Percentiles rank a stretch among this genome's conserved stretches.
Evolutionary conservation across 2,888 invertebrate genomes (phyloP).

Genomic region (Acronicta leporina): DNA sequence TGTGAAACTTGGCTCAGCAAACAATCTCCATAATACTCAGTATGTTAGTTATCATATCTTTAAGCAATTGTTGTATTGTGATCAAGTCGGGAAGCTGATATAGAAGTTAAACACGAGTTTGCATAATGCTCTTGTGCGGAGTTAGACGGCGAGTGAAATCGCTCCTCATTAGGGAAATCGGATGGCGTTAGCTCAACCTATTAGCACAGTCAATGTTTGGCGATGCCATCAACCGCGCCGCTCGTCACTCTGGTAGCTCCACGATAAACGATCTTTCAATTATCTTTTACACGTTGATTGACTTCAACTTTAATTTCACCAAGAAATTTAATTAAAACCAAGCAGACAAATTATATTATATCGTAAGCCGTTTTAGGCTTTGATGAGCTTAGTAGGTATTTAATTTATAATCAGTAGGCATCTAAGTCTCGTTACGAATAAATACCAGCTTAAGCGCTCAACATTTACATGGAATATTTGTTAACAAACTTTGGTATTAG

Average conservation of each 20-base stretch:
- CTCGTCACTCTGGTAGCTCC: constrained; percentile 68
- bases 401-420: constrained; percentile 47
- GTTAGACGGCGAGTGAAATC: constrained; percentile 73
- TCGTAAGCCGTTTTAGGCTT: constrained; percentile 46
- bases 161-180: constrained; percentile 86
- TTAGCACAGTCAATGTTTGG: constrained; percentile 86
- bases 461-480: constrained; percentile 49
- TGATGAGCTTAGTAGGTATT: constrained; percentile 48
- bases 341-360: constrained; percentile 44
- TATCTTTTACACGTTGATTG: constrained; percentile 60
- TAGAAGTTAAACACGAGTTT: constrained; percentile 84
- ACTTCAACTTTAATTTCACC: constrained; percentile 52
- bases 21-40: constrained; percentile 45
- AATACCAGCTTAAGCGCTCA: constrained; percentile 45
- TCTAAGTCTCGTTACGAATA: constrained; percentile 42
- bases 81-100: constrained; percentile 76
- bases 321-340: constrained; percentile 53
- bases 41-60: constrained; percentile 57
- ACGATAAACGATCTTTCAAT: constrained; percentile 60
- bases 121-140: constrained; percentile 81
- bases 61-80: constrained; percentile 73
- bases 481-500: constrained; percentile 38
- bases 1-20: constrained; percentile 34
- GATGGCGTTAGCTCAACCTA: constrained; percentile 81
- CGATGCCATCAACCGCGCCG: constrained; percentile 71